These are phyloP conservation scores for Arrhamphus sclerolepis DNA, from an alignment of 2,797 vertebrate genomes.

Conservation along the genomic window DNA sequence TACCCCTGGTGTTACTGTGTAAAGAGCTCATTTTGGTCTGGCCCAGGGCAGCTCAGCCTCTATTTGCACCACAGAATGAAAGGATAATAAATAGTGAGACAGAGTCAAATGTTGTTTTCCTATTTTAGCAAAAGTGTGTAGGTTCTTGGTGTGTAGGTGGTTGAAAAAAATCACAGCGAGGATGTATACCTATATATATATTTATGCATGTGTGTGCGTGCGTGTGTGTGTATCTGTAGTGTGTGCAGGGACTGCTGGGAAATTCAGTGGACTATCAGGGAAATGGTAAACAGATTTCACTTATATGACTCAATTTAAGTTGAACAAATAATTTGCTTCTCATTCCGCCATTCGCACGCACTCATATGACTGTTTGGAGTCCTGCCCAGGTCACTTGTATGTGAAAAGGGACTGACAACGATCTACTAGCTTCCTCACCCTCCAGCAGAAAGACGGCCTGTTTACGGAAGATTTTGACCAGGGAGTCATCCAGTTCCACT, in stretches of 20 bases:
- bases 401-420: background rate
- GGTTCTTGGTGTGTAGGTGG: constrained; percentile 44
- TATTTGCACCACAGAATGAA: constrained; percentile 89
- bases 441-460: constrained; percentile 98
- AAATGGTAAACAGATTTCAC: constrained; percentile 6
- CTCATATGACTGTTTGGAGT: background rate
- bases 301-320: background rate
- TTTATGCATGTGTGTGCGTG: no score
- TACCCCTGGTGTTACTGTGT: constrained; percentile 72
- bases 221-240: constrained; percentile 9
- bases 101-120: constrained; percentile 67
- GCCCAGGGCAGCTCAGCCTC: constrained; percentile 70
- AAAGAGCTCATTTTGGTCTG: constrained; percentile 78
- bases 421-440: constrained; percentile 79
- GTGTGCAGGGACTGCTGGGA: constrained; percentile 18
- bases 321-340: background rate
- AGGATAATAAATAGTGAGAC: constrained; percentile 74
- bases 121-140: constrained; percentile 63
- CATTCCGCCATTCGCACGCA: background rate
- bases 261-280: constrained; percentile 16
- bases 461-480: constrained; percentile 98
- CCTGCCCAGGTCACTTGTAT: no score
- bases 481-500: constrained; percentile 93
- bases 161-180: constrained; percentile 32
- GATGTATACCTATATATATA: constrained; percentile 23